A percentile compares a stretch with the other conserved stretches of the same genome.
Evolutionary conservation across 2,113 vertebrate genomes (phyloP).

Genomic region (Perccottus glenii): DNA sequence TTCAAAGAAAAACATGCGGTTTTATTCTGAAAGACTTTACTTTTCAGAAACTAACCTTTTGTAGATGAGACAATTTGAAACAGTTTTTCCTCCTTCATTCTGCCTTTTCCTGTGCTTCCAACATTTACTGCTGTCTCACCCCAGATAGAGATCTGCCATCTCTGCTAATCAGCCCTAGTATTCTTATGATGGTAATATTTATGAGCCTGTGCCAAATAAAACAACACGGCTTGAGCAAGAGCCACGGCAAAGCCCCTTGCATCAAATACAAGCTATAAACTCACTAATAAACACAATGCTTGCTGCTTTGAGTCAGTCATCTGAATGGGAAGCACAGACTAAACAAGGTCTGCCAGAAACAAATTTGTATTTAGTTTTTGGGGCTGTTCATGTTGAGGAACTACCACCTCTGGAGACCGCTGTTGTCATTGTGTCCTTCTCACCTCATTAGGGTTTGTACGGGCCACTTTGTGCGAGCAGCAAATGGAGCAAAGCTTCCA

Average conservation of each 20-base stretch:
- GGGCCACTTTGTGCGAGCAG: conserved; percentile 35
- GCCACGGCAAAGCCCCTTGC: conserved; percentile 42
- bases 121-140: conserved; percentile 59
- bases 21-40: conserved; percentile 73
- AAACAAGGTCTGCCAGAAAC: conserved; percentile 35
- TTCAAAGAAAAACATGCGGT: conserved; percentile 76
- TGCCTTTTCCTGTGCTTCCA: conserved; percentile 18
- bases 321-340: conserved; percentile 16
- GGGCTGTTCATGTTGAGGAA: conserved; percentile 33
- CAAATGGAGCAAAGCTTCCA: conserved; percentile 35
- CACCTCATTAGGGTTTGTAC: conserved; percentile 31
- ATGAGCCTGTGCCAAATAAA: conserved; percentile 51
- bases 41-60: conserved; percentile 77
- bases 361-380: conserved; percentile 47
- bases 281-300: conserved; percentile 58
- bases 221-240: conserved; percentile 44
- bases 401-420: conserved; percentile 46
- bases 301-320: conserved; percentile 52
- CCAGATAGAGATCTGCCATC: conserved; percentile 62
- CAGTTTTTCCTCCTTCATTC: conserved; percentile 32
- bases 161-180: conserved; percentile 66
- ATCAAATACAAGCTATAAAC: conserved; percentile 58
- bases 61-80: conserved; percentile 76
- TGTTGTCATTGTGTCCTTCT: conserved; percentile 52
- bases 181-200: conserved; percentile 70